Evolutionary conservation across 2,797 vertebrate genomes (phyloP).

Genomic region (Lemur catta): DNA sequence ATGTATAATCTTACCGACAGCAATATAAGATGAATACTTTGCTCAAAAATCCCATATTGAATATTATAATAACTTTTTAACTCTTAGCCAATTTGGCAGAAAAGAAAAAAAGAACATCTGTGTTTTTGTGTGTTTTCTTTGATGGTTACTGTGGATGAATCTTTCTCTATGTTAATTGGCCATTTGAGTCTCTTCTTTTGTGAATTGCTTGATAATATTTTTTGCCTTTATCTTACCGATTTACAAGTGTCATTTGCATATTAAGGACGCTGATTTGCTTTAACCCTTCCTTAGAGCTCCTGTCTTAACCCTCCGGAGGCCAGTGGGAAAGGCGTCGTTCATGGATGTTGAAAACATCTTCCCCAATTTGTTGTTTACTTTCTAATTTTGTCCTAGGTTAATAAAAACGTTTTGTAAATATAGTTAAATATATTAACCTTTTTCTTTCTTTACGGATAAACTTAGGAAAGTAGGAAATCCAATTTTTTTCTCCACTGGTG

Average conservation of each 20-base stretch:
- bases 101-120: background rate
- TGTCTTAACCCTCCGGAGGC: background rate
- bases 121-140: background rate
- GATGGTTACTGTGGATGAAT: accelerated
- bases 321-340: background rate
- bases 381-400: background rate
- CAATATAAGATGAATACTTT: background rate
- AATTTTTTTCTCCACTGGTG: background rate
- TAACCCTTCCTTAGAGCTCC: background rate
- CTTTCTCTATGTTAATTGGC: background rate
- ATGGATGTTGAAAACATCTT: background rate
- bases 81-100: background rate
- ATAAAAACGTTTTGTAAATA: background rate
- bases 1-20: background rate
- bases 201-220: background rate
- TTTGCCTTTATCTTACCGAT: background rate
- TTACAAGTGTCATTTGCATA: background rate
- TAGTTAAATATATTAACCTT: background rate
- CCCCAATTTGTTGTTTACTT: background rate
- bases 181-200: background rate
- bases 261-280: background rate
- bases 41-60: background rate
- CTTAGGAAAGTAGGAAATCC: background rate
- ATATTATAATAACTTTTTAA: background rate
- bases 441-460: background rate